Base-by-base conservation (phyloP, 2,888 invertebrate genomes). In the Hydriomena furcata region DNA sequence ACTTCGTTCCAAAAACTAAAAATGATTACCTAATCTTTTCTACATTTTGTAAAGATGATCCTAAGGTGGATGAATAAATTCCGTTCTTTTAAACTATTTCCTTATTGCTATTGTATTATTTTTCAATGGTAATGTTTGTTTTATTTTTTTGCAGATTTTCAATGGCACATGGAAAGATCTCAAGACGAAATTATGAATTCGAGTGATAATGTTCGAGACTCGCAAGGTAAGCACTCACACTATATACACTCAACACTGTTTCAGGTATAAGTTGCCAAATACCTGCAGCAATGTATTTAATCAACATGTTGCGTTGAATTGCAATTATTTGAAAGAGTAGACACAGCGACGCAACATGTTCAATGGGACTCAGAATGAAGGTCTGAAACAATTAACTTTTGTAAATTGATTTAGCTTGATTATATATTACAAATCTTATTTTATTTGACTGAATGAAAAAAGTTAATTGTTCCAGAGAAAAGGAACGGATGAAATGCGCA, bases 111-210 rank as follows among this genome's bases (percentile, higher is more conserved):
- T n/a, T n/a, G n/a, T n/a, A n/a, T n/a, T 17, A 17, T 17, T 41
- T 12, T 13, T 13, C 13, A 17, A 27, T 11, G 7, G 24, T 42
- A 32, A 42, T 12, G n/a, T 17, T 13, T 45, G 42, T 44, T n/a
- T n/a, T n/a, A 7, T 48, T 54, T 35, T 53, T 37, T 91, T 91
- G 40, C 90, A 96, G 96, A 96, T 92, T 95, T 95, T 91, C 94
- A 94, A 91, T 96, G 96, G 96, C 96, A 96, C 88, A 94, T 95
- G 91, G 94, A 94, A 84, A 93, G 94, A 81, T 91, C 94, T 93
- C 95, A 95, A 91, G 96, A 96, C 77, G 96, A 96, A 92, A 94
- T 95, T 79, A 93, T 96, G 92, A 94, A 95, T 82, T 95, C 95
- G 81, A 95, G 95, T 91, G 96, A 95, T 90, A 93, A 94, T 91